phyloP scores from a whole-genome alignment of 1,140 invertebrate species.

The Myzus persicae region DNA sequence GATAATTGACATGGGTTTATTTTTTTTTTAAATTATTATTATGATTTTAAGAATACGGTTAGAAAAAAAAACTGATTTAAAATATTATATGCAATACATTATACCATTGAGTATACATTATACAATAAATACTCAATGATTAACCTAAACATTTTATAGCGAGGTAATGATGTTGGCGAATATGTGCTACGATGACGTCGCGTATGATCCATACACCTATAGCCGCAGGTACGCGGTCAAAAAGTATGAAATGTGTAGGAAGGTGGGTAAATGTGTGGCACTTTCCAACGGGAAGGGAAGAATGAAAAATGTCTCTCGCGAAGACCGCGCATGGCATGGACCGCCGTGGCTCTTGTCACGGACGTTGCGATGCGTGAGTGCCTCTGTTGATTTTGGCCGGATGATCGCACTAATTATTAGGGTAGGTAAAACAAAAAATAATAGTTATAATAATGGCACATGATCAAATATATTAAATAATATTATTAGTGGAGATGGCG shows the following conservation, averaged over 20 bases:
- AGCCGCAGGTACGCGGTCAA: too few species aligned
- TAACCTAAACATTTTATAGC: background rate
- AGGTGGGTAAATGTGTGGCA: background rate
- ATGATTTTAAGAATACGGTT: slow-evolving; percentile 6
- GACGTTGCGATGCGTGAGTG: background rate
- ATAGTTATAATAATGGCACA: slow-evolving; percentile 42
- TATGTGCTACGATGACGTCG: background rate
- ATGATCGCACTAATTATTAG: background rate
- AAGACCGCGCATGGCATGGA: background rate
- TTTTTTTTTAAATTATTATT: background rate
- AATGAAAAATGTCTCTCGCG: background rate
- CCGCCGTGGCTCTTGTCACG: too few species aligned
- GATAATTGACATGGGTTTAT: slow-evolving; percentile 25
- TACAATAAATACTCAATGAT: too few species aligned
- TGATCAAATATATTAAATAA: background rate
- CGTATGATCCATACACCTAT: background rate
- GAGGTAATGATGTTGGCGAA: background rate
- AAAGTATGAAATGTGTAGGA: background rate
- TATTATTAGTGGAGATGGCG: background rate
- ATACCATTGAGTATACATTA: too few species aligned
- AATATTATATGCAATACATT: background rate
- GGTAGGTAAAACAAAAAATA: background rate
- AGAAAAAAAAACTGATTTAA: background rate
- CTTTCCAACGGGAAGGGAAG: background rate
- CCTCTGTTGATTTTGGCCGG: background rate